Conservation (phyloP, 2,888 invertebrate species). For the Drosophila anomalata region DNA sequence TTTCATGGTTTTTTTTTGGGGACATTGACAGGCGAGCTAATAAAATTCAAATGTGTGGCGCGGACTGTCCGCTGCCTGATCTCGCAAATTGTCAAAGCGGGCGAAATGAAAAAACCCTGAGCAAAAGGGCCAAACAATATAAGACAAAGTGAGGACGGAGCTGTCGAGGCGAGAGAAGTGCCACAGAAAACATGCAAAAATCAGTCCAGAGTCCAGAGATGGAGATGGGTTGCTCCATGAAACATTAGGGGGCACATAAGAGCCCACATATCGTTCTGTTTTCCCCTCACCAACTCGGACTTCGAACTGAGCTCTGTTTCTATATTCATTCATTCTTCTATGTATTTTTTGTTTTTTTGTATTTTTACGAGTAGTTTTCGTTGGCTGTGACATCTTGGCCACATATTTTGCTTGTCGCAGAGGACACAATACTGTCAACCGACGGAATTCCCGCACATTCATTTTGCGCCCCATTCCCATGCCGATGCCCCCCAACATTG, state of each 20-base stretch:
- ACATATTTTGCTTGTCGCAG: slow-evolving; percentile 80
- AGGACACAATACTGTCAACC: slow-evolving; percentile 78
- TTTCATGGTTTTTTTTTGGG: slow-evolving; percentile 6
- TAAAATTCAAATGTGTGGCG: slow-evolving; percentile 83
- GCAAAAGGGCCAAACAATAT: slow-evolving; percentile 63
- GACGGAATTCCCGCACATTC: slow-evolving; percentile 80
- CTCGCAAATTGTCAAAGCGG: slow-evolving; percentile 64
- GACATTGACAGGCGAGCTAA: slow-evolving; percentile 80
- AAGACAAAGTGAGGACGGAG: slow-evolving; percentile 46
- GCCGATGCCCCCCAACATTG: slow-evolving; percentile 25
- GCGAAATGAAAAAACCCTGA: slow-evolving; percentile 43
- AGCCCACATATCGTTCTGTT: slow-evolving; percentile 51
- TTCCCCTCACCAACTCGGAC: slow-evolving; percentile 21
- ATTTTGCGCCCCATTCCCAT: slow-evolving; percentile 53
- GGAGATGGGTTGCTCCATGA: slow-evolving; percentile 8
- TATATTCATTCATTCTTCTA: neutral
- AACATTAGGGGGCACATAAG: slow-evolving; percentile 52
- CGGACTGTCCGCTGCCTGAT: slow-evolving; percentile 67
- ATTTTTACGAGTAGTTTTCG: slow-evolving; percentile 8
- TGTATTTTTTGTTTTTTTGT: slow-evolving; percentile 6
- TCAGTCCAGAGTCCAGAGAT: slow-evolving; percentile 25
- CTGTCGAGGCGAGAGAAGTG: slow-evolving; percentile 66
- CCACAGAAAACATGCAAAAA: slow-evolving; percentile 74
- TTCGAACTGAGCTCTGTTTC: slow-evolving; percentile 16
- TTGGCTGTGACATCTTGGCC: slow-evolving; percentile 74